phyloP scores from a whole-genome alignment of 2,113 vertebrate genomes.

The Peromyscus californicus region DNA sequence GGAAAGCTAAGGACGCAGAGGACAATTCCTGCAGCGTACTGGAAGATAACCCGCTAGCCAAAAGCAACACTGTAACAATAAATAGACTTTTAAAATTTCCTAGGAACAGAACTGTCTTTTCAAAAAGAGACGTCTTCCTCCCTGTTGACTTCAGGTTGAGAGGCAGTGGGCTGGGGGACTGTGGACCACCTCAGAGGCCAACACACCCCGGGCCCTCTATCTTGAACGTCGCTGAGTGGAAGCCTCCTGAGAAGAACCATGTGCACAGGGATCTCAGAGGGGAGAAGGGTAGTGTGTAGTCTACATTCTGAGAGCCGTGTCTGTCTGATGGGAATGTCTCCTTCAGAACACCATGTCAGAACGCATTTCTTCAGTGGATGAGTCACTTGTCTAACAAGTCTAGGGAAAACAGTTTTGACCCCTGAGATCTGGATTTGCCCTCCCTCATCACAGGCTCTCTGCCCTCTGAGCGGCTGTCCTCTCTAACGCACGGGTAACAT shows the following conservation, averaged over 20 bases:
- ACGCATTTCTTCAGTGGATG: not conserved
- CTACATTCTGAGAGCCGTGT: not conserved
- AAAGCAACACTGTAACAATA: not conserved
- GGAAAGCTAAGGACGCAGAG: not conserved
- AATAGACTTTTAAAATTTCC: not conserved
- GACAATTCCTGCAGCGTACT: not conserved
- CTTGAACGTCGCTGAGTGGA: not conserved
- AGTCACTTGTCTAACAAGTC: not conserved
- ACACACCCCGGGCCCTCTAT: not conserved
- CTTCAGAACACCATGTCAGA: not conserved
- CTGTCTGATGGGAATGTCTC: not conserved
- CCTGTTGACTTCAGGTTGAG: not conserved
- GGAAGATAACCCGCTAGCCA: not conserved
- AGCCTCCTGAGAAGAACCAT: not conserved
- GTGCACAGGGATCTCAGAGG: not conserved
- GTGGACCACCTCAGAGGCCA: not conserved
- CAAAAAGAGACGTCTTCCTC: not conserved
- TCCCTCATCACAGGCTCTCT: not conserved
- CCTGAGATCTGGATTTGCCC: not conserved
- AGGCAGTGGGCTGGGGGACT: not conserved
- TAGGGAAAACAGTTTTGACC: not conserved
- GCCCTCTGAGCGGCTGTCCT: not conserved
- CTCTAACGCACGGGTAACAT: not conserved
- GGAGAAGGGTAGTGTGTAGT: too few relatives aligned
- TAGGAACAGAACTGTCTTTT: not conserved